phyloP scores from a whole-genome alignment of 2,888 invertebrate species.

The Drosophila borborema region DNA sequence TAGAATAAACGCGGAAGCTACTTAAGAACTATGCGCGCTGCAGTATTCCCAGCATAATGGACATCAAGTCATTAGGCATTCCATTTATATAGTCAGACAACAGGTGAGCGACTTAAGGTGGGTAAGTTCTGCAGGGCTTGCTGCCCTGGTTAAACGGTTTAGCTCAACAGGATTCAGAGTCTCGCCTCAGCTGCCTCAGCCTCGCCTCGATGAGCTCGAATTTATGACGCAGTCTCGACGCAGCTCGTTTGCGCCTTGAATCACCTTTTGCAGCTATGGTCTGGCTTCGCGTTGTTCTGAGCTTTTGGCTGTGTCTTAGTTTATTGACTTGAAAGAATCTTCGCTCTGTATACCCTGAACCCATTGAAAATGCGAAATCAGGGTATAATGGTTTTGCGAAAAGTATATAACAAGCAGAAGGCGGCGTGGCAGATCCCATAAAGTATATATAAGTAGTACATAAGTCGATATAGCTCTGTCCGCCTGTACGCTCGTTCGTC shows the following conservation, averaged over 20 bases:
- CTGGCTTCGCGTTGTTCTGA: conserved; percentile 1
- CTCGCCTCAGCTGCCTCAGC: not conserved
- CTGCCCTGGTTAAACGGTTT: not conserved
- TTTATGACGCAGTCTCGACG: conserved; percentile 7
- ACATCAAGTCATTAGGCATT: conserved; percentile 17
- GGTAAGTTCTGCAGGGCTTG: too few species aligned
- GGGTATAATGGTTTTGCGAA: too few species aligned
- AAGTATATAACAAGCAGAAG: too few species aligned
- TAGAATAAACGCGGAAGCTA: not conserved
- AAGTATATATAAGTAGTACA: too few species aligned
- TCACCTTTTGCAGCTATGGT: not conserved
- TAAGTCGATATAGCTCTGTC: too few species aligned
- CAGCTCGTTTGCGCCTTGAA: conserved; percentile 5
- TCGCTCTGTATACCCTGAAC: not conserved
- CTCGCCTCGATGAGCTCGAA: not conserved
- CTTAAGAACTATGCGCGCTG: conserved; percentile 14
- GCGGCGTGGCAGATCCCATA: too few species aligned
- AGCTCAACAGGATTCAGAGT: not conserved
- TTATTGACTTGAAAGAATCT: conserved; percentile 56
- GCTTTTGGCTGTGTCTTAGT: conserved; percentile 30
- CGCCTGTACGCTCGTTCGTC: too few species aligned
- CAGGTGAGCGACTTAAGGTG: not conserved
- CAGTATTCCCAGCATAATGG: not conserved
- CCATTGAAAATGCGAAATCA: too few species aligned
- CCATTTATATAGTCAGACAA: not conserved